Conservation (phyloP, 2,888 invertebrate genomes). For the Eristalinus sepulchralis region DNA sequence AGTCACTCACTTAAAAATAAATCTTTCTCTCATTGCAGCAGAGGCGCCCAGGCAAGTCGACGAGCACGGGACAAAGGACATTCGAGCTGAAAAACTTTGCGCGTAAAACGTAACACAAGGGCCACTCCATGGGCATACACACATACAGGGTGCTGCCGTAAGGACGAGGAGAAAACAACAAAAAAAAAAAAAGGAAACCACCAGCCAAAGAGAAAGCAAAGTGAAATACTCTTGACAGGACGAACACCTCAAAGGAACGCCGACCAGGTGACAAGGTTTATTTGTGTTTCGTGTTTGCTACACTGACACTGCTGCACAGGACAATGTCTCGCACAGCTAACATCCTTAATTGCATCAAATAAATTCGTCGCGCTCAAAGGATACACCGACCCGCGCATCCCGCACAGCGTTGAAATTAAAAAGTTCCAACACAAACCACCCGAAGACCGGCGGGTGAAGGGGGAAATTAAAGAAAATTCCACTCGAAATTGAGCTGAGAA, state of each 20-base stretch:
- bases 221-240: neutral
- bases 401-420: conserved; percentile 22
- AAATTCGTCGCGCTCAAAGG: conserved; percentile 37
- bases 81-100: conserved; percentile 12
- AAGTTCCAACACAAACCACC: conserved; percentile 13
- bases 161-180: conserved; percentile 1
- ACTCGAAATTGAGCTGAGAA: conserved; percentile 23
- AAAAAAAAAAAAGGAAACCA: neutral
- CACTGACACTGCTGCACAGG: conserved; percentile 4
- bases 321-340: conserved; percentile 33
- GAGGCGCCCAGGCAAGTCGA: neutral
- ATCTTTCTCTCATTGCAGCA: conserved; percentile 45
- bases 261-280: neutral
- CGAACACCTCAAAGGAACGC: conserved; percentile 8
- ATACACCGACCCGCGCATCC: neutral
- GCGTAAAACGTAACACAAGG: conserved; percentile 13
- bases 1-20: conserved; percentile 53
- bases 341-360: conserved; percentile 49
- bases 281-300: neutral
- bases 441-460: neutral
- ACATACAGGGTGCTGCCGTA: neutral
- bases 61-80: conserved; percentile 34
- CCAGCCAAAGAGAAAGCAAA: neutral
- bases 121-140: conserved; percentile 5
- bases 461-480: neutral